Evolutionary conservation across 2,797 vertebrate genomes (phyloP).

Genomic region (Artibeus lituratus): DNA sequence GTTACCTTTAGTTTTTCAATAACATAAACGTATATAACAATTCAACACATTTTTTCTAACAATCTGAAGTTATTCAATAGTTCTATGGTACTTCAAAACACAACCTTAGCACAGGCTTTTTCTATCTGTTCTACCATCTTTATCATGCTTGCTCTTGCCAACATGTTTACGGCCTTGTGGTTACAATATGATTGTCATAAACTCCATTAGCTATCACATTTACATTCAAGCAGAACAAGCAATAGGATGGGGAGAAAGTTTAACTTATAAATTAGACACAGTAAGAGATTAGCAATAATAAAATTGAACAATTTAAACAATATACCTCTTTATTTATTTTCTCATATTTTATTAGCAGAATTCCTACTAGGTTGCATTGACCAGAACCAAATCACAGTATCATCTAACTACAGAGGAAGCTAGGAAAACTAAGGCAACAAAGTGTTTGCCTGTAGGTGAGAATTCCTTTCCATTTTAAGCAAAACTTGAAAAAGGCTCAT

Average conservation of each 20-base stretch:
- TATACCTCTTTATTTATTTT: neutral
- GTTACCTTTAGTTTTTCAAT: neutral
- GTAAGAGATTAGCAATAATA: too few relatives aligned
- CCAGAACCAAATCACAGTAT: neutral
- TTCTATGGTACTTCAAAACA: neutral
- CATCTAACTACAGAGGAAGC: neutral
- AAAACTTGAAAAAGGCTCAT: neutral
- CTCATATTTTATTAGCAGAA: neutral
- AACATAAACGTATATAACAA: neutral
- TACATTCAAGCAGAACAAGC: constrained; percentile 5
- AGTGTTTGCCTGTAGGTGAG: neutral
- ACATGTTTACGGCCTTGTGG: neutral
- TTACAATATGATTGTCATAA: neutral
- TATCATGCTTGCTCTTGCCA: neutral
- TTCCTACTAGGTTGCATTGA: neutral
- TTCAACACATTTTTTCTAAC: neutral
- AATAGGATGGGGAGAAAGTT: neutral
- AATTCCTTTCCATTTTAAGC: neutral
- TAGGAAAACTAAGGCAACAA: neutral
- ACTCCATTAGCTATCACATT: neutral
- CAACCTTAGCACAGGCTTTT: neutral
- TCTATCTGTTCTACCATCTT: neutral
- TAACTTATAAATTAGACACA: neutral
- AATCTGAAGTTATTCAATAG: neutral
- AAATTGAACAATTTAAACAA: too few relatives aligned